Evolutionary conservation across 2,888 invertebrate genomes (phyloP).

Genomic region (Penaeus monodon): DNA sequence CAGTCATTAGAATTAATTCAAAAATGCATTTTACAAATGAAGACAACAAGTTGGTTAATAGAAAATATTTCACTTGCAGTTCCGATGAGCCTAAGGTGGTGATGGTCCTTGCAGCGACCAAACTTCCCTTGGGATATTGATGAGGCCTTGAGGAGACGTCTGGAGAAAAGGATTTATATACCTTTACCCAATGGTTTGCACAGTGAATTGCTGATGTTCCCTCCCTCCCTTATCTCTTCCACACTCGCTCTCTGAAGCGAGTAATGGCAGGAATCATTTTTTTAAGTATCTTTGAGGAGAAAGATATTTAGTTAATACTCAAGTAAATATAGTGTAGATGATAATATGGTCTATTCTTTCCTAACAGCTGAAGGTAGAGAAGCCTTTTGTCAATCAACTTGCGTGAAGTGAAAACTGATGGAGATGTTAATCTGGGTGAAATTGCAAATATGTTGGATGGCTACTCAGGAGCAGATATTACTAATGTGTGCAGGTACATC

Average conservation of each 20-base stretch:
- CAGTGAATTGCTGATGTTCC: neutral
- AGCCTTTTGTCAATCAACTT: slow-evolving; percentile 80
- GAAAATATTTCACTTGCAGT: slow-evolving; percentile 15
- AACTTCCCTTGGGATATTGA: slow-evolving; percentile 94
- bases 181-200: slow-evolving; percentile 78
- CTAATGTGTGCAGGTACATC: slow-evolving; percentile 84
- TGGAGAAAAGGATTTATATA: slow-evolving; percentile 90
- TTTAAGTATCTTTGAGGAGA: no score
- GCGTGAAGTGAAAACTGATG: slow-evolving; percentile 77
- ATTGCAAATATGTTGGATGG: slow-evolving; percentile 80
- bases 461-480: slow-evolving; percentile 90
- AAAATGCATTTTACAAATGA: neutral
- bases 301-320: no score
- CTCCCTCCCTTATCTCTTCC: no score
- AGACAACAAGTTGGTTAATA: neutral
- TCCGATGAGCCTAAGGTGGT: slow-evolving; percentile 62
- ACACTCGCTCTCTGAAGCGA: no score
- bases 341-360: slow-evolving; percentile 4
- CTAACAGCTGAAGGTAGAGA: slow-evolving; percentile 77
- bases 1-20: neutral
- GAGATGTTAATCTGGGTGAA: slow-evolving; percentile 76
- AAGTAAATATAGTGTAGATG: no score
- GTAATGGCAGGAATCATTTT: no score
- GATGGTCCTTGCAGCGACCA: slow-evolving; percentile 85
- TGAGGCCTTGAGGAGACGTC: slow-evolving; percentile 85